Evolutionary conservation across 1,140 invertebrate species (phyloP), one percentile per base, ranked within the genome.

Genomic region (Melanaphis sacchari): DNA sequence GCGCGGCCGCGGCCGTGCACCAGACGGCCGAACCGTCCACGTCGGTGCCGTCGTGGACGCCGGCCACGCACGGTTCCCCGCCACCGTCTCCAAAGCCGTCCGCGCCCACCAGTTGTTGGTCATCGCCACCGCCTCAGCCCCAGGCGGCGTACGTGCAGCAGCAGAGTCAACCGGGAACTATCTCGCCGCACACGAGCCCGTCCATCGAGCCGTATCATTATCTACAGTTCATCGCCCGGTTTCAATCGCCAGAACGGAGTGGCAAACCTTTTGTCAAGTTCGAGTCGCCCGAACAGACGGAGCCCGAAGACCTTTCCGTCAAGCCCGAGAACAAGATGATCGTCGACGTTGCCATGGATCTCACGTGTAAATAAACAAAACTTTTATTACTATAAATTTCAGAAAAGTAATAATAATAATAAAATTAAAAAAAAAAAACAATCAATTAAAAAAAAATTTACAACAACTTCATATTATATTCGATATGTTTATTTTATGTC

Each of bases 241-340:
- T 81, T 40, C 88, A 87, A 36, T 84, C 91, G 46, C 91, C 91
- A 15, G 91, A 93, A 85, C 93, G 41, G 1, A 93, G 84, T 46
- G 93, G 91, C 84, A 59, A 95, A 95, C 95, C 95, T 41, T 76
- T 95, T 95, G 52, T 18, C 38, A 90, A 93, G 36, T n/a, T 94
- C 94, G 24, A 94, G 94, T 94, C 97, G 9, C 97, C 97, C 0
- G 98, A 98, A 95, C 98, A 98, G 95, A 98, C 98, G 0, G 98
- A 98, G 95, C 98, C 98, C 0, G 98, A 98, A 95, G 98, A 98
- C 95, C 95, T 98, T 40, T 97, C 97, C 18, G 97, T 97, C 96
- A 54, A 95, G 94, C 82, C 95, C 94, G 0, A 94, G 49, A 93
- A 94, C 87, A 87, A 84, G 11, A 94, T 94, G 43, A 89, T 93